A percentile compares a stretch with the other conserved stretches of the same genome.
phyloP scores from a whole-genome alignment of 1,140 invertebrate genomes.

The Drosophila cardini region DNA sequence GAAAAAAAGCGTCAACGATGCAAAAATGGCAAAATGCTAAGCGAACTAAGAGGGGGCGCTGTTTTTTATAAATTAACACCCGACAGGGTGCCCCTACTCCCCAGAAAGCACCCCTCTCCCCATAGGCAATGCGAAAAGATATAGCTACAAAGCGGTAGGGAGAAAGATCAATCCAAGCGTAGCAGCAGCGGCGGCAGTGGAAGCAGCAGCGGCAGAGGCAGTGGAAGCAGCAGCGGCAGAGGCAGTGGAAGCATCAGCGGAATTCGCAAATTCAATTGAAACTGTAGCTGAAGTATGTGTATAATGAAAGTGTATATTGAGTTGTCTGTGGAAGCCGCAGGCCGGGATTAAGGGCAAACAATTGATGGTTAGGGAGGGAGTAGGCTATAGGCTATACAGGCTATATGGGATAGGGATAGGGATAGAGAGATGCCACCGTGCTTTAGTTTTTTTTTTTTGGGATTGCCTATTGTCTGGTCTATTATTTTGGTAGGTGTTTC shows the following conservation, averaged over 20 bases:
- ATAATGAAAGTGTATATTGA: conserved; percentile 54
- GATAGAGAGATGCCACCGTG: conserved; percentile 69
- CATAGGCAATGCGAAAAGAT: conserved; percentile 41
- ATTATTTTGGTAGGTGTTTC: conserved; percentile 70
- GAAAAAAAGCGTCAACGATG: conserved; percentile 77
- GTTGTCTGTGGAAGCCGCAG: conserved; percentile 64
- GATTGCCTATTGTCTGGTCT: conserved; percentile 57
- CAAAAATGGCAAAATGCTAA: conserved; percentile 40
- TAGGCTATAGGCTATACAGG: no score
- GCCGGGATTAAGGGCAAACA: conserved; percentile 69
- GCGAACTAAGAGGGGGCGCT: conserved; percentile 34
- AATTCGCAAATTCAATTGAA: conserved; percentile 55
- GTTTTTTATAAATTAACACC: conserved; percentile 76
- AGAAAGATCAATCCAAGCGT: conserved; percentile 61
- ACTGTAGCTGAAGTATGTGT: conserved; percentile 70
- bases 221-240: conserved; percentile 28
- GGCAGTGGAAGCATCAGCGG: not conserved
- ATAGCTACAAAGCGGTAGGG: conserved; percentile 29
- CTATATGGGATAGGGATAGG: conserved; percentile 4
- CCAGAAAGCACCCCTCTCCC: not conserved
- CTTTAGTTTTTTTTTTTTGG: conserved; percentile 55
- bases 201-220: conserved; percentile 5
- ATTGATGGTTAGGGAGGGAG: conserved; percentile 33
- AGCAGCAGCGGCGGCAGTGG: conserved; percentile 31
- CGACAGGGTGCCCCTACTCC: conserved; percentile 2